A percentile compares a stretch with the other conserved stretches of the same genome.
These are phyloP conservation scores for Eupeodes corollae DNA, from an alignment of 1,140 invertebrate species.

Conservation along the genomic window DNA sequence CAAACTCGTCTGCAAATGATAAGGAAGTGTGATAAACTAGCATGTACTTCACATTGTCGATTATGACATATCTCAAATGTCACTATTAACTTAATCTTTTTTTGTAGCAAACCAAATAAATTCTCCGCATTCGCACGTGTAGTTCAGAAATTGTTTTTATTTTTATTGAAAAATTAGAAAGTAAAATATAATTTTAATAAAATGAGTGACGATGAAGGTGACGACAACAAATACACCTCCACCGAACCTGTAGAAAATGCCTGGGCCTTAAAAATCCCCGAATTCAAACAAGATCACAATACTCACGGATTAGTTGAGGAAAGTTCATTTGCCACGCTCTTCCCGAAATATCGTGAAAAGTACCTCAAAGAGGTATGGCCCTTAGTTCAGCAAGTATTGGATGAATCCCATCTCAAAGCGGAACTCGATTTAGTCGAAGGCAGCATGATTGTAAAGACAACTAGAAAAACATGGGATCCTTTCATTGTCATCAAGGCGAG, in stretches of 20 bases:
- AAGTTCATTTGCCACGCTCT: constrained; percentile 58
- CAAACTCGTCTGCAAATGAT: too few species aligned
- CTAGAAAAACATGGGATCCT: constrained; percentile 97
- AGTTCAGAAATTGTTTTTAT: too few species aligned
- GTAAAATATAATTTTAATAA: background rate
- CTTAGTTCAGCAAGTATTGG: constrained; percentile 75
- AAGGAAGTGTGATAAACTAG: too few species aligned
- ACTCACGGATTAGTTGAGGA: constrained; percentile 65
- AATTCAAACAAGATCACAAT: constrained; percentile 85
- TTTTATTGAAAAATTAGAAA: too few species aligned
- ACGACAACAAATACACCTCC: constrained; percentile 9
- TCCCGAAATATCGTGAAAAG: constrained; percentile 81
- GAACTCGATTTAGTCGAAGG: constrained; percentile 94
- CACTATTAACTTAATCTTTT: too few species aligned
- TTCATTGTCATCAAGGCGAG: constrained; percentile 94
- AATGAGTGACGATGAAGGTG: constrained; percentile 27
- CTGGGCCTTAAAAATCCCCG: constrained; percentile 80
- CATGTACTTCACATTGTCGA: too few species aligned
- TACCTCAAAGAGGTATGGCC: constrained; percentile 96
- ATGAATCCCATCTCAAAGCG: constrained; percentile 67
- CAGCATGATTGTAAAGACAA: constrained; percentile 88
- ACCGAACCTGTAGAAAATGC: constrained; percentile 65
- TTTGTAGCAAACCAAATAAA: too few species aligned
- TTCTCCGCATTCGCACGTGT: too few species aligned
- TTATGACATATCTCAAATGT: too few species aligned